A percentile compares a stretch with the other conserved stretches of the same genome.
These are phyloP conservation scores for Epinephelus lanceolatus DNA, from an alignment of 2,113 vertebrate species.

Conservation along the genomic window DNA sequence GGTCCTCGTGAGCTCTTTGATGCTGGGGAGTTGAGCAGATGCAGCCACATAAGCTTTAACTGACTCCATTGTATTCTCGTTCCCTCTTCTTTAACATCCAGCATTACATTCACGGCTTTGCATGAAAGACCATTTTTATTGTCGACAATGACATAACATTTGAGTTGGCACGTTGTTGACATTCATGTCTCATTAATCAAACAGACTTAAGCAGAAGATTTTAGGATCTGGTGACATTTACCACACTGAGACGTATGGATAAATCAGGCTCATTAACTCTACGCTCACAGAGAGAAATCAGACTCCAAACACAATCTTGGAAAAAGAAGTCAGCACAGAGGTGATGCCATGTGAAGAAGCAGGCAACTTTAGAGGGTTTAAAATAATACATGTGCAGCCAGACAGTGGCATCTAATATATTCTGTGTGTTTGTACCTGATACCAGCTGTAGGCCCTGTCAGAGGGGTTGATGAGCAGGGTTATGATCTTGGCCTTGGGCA, in stretches of 20 bases:
- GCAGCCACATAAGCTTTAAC: constrained; percentile 27
- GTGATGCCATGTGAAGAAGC: background rate
- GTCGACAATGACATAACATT: constrained; percentile 27
- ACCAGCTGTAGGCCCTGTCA: constrained; percentile 97
- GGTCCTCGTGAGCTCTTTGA: constrained; percentile 94
- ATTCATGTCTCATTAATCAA: constrained; percentile 55
- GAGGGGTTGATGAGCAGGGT: constrained; percentile 97
- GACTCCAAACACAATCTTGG: constrained; percentile 2
- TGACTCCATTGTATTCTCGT: background rate
- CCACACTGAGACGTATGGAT: constrained; percentile 1
- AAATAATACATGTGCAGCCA: background rate
- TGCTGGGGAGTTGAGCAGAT: constrained; percentile 83
- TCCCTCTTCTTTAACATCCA: background rate
- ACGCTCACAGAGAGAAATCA: background rate
- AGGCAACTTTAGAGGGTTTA: background rate
- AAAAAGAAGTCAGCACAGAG: constrained; percentile 37
- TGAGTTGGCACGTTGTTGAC: constrained; percentile 24
- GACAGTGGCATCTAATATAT: constrained; percentile 11
- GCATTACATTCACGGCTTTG: constrained; percentile 1
- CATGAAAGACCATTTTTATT: background rate
- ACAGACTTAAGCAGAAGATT: constrained; percentile 11
- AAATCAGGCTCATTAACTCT: constrained; percentile 38
- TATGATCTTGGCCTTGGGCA: constrained; percentile 97
- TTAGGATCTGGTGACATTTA: constrained; percentile 27
- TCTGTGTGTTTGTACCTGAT: constrained; percentile 87